phyloP scores from a whole-genome alignment of 2,888 invertebrate genomes.

The Dryomyza anilis region DNA sequence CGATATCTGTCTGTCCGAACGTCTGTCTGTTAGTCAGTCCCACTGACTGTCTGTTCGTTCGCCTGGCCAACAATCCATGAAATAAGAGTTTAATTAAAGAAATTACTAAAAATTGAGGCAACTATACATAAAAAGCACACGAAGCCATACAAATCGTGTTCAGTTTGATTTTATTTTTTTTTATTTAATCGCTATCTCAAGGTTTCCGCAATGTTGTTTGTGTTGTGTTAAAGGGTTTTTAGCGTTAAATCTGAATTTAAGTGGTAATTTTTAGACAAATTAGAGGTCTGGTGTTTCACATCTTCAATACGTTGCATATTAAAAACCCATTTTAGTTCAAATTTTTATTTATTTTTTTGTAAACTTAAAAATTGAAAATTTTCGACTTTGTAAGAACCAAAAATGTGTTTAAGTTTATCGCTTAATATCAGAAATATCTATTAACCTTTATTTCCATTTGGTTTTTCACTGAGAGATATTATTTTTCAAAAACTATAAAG shows the following conservation, averaged over 20 bases:
- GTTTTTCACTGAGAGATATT: too few relatives aligned
- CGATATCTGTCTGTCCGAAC: not conserved
- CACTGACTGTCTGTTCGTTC: not conserved
- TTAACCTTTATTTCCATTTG: too few relatives aligned
- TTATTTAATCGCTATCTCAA: not conserved
- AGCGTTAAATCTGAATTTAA: not conserved
- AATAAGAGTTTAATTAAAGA: slow-evolving; percentile 54
- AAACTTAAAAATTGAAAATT: too few relatives aligned
- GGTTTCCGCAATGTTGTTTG: not conserved
- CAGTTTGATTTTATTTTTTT: slow-evolving; percentile 13
- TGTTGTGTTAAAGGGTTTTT: too few relatives aligned
- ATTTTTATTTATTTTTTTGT: too few relatives aligned
- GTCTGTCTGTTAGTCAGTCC: not conserved
- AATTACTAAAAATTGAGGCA: slow-evolving; percentile 31
- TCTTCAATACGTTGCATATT: too few relatives aligned
- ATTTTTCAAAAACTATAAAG: too few relatives aligned
- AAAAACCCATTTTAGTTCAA: too few relatives aligned
- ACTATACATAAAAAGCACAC: slow-evolving; percentile 13
- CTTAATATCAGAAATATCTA: too few relatives aligned
- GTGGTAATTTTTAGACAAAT: not conserved
- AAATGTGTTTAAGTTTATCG: too few relatives aligned
- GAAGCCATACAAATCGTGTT: slow-evolving; percentile 20
- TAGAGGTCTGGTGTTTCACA: too few relatives aligned
- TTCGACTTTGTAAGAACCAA: too few relatives aligned
- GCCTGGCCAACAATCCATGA: slow-evolving; percentile 39